Base-by-base conservation (phyloP, 1,140 invertebrate genomes). In the Drosophila rufa region DNA sequence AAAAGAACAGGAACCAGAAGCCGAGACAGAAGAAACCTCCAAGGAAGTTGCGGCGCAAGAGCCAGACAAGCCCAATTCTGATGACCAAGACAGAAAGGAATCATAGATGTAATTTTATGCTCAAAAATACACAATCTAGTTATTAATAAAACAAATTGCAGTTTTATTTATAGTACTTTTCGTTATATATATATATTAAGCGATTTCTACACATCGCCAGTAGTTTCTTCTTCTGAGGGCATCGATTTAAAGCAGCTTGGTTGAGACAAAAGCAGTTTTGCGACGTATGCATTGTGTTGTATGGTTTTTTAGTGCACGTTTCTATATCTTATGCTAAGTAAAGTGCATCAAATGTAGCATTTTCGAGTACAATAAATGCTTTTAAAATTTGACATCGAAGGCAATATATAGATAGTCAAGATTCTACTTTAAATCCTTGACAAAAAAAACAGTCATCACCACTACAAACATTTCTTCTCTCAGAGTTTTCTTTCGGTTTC, bases 171-270 rank as follows among this genome's bases (percentile, higher is more conserved):
- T 61, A 65, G 62, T 70, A 53, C 17, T 50, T 80, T 50, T 50
- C 25, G 43, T 70, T 53, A 68, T 82, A 64, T 77, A 46, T 77
- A 53, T 71, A 55, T 76, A 66, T 71, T 67, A 74, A 78, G 68
- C 80, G 77, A 69, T 62, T 71, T 70, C 45, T 80, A 67, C 64
- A 80, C 43, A 77, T 73, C 80, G 80, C 57, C 69, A 27, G 38
- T 42, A 36, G 30, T 65, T 22, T 66, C 43, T 61, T 58, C 25
- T 33, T 77, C 70, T 56, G 66, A 82, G 80, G 83, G 64, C 83
- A 74, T 83, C 59, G 45, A 47, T 55, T 65, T 83, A 89, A 87
- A 87, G 83, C 83, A 80, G 84, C 74, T 87, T 80, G 79, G 73
- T 86, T 87, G 85, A 84, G 68, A 80, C 42, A 78, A 80, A 87